A percentile compares a stretch with the other conserved stretches of the same genome.
phyloP scores from a whole-genome alignment of 2,113 vertebrate species.

The Phrynosoma platyrhinos region DNA sequence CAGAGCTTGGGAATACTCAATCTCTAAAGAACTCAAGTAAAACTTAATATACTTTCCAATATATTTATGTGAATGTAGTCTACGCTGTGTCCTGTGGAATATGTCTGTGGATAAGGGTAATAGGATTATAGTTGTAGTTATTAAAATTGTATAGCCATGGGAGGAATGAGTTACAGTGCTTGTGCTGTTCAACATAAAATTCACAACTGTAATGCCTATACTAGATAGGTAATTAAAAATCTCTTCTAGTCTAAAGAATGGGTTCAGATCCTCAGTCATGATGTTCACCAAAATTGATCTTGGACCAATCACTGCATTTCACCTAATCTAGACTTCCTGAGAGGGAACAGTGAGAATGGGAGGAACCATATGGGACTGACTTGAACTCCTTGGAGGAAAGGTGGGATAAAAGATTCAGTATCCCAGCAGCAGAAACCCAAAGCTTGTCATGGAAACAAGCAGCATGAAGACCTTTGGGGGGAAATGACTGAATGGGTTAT shows the following conservation, averaged over 20 bases:
- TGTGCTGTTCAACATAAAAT: neutral
- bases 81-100: neutral
- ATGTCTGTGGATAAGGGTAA: neutral
- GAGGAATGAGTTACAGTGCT: neutral
- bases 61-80: neutral
- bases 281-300: neutral
- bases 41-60: neutral
- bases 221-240: neutral
- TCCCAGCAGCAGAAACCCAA: neutral
- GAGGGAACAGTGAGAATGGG: neutral
- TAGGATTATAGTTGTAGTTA: neutral
- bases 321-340: neutral
- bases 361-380: no score
- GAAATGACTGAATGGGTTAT: neutral
- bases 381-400: neutral
- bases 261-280: no score
- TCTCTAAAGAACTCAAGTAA: neutral
- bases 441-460: neutral
- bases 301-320: neutral
- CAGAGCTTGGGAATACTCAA: neutral
- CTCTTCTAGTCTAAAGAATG: neutral
- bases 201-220: neutral
- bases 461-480: neutral
- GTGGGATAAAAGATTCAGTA: neutral
- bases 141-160: neutral